phyloP scores from a whole-genome alignment of 2,888 invertebrate species.

The Hydriomena furcata region DNA sequence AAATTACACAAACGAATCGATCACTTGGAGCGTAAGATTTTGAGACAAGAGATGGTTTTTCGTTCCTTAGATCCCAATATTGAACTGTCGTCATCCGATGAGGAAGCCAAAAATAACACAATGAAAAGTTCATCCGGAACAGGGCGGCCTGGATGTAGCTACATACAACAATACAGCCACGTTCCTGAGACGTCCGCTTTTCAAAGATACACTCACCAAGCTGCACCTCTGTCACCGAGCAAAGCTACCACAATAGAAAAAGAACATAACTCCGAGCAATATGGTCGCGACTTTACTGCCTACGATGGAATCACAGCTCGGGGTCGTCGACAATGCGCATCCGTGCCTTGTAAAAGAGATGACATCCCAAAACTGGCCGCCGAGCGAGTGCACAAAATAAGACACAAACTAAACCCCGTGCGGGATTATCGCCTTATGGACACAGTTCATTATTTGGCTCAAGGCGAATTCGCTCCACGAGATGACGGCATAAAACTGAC shows the following conservation, averaged over 20 bases:
- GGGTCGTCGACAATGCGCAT: constrained; percentile 69
- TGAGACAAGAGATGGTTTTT: constrained; percentile 70
- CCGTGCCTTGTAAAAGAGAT: constrained; percentile 70
- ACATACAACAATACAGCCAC: constrained; percentile 74
- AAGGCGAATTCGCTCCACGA: constrained; percentile 77
- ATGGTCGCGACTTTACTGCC: constrained; percentile 72
- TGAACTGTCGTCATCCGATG: constrained; percentile 65
- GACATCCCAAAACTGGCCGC: constrained; percentile 68
- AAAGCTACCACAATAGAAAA: constrained; percentile 70
- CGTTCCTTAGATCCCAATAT: constrained; percentile 61
- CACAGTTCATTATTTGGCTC: constrained; percentile 77
- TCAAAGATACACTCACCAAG: constrained; percentile 65
- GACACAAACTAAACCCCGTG: constrained; percentile 75
- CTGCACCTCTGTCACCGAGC: constrained; percentile 61
- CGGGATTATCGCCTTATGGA: constrained; percentile 77
- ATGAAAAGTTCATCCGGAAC: constrained; percentile 49
- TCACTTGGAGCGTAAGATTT: constrained; percentile 63
- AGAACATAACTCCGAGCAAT: constrained; percentile 76
- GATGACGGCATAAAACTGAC: constrained; percentile 78
- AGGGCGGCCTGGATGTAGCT: constrained; percentile 66
- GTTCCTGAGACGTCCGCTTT: constrained; percentile 76
- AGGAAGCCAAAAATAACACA: constrained; percentile 51
- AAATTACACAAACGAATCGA: constrained; percentile 62
- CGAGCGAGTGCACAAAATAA: constrained; percentile 72
- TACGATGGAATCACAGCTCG: constrained; percentile 76